phyloP scores from a whole-genome alignment of 2,888 invertebrate genomes.

The Aethes cnicana region DNA sequence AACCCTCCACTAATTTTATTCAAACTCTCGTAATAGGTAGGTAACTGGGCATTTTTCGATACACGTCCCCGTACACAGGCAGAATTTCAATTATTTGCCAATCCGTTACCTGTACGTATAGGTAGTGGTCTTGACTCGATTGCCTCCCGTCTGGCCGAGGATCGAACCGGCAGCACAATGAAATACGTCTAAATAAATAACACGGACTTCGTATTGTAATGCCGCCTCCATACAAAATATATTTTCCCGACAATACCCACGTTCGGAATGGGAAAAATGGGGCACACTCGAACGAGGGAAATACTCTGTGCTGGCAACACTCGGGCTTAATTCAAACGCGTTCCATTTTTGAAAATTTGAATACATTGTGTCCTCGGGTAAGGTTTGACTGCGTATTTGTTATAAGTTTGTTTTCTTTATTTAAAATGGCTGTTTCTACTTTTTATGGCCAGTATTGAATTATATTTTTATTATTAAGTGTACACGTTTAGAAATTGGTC shows the following conservation, averaged over 20 bases:
- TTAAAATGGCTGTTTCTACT: slow-evolving; percentile 6
- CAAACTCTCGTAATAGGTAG: slow-evolving; percentile 14
- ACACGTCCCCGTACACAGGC: slow-evolving; percentile 37
- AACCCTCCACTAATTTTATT: slow-evolving; percentile 27
- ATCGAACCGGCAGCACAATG: slow-evolving; percentile 64
- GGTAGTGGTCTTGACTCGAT: slow-evolving; percentile 55
- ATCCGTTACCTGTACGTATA: slow-evolving; percentile 57
- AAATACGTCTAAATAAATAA: slow-evolving; percentile 78
- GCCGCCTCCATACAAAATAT: slow-evolving; percentile 70
- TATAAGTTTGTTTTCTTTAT: slow-evolving; percentile 21
- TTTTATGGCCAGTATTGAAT: slow-evolving; percentile 2
- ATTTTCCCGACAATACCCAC: slow-evolving; percentile 64
- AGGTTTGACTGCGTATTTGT: slow-evolving; percentile 30
- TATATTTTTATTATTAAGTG: no score
- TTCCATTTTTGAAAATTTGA: slow-evolving; percentile 56
- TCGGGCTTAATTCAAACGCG: slow-evolving; percentile 51
- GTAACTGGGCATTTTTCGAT: slow-evolving; percentile 26
- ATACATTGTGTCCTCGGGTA: slow-evolving; percentile 37
- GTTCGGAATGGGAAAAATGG: slow-evolving; percentile 63
- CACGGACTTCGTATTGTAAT: slow-evolving; percentile 69
- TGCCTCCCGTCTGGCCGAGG: slow-evolving; percentile 62
- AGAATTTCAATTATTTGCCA: slow-evolving; percentile 71
- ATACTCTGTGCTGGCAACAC: slow-evolving; percentile 59
- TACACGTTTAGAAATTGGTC: no score
- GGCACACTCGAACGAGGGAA: slow-evolving; percentile 62